Conservation (phyloP, 2,888 invertebrate species). For the Malacosoma neustria region DNA sequence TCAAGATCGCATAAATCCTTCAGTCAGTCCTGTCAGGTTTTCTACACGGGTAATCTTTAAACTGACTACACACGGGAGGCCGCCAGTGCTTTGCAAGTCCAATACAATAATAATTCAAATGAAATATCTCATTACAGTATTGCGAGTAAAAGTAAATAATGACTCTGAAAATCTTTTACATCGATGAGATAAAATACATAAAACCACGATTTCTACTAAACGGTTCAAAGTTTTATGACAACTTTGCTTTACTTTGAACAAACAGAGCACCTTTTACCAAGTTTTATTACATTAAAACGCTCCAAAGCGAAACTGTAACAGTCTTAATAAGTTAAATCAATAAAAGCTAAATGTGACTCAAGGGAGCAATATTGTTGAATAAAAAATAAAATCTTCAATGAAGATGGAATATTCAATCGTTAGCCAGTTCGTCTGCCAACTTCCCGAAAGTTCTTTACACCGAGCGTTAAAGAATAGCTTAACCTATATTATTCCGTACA, state of each 20-base stretch:
- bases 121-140: no score
- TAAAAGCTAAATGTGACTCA: conserved; percentile 8
- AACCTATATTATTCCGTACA: neutral
- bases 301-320: neutral
- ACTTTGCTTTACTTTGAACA: neutral
- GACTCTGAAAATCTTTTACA: no score
- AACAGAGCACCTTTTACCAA: neutral
- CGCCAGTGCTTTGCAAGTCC: no score
- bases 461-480: conserved; percentile 2
- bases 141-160: no score
- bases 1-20: no score
- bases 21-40: no score
- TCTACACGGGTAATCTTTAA: no score
- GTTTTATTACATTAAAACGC: neutral
- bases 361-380: conserved; percentile 11
- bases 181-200: no score
- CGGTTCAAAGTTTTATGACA: neutral
- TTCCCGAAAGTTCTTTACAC: conserved; percentile 7
- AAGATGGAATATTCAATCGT: conserved; percentile 12
- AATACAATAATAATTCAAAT: no score
- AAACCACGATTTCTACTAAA: neutral
- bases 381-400: conserved; percentile 14
- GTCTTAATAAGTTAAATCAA: conserved; percentile 11
- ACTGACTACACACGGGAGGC: no score
- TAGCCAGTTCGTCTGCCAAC: neutral